Conservation (phyloP, 1,140 invertebrate species). For the Cepaea nemoralis region DNA sequence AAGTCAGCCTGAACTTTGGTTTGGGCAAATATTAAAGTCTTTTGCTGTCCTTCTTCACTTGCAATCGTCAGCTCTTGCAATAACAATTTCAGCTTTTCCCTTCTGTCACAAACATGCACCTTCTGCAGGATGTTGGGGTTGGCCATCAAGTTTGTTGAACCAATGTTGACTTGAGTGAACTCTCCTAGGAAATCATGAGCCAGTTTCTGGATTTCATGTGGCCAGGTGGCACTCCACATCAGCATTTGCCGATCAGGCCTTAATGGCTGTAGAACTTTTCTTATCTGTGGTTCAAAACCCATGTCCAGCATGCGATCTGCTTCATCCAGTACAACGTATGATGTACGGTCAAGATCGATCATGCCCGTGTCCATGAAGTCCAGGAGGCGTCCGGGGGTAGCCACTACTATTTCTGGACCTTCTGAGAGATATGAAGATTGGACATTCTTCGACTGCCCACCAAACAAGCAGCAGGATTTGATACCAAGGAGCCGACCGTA, state of each 20-base stretch:
- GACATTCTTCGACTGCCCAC: conserved; percentile 92
- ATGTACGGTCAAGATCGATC: conserved; percentile 88
- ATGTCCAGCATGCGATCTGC: conserved; percentile 99
- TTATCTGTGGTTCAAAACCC: conserved; percentile 99
- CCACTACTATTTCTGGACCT: conserved; percentile 74
- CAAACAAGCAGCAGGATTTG: conserved; percentile 92
- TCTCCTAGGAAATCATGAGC: conserved; percentile 94
- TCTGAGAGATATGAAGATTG: conserved; percentile 87
- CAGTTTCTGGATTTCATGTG: conserved; percentile 92
- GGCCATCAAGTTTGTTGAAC: conserved; percentile 89
- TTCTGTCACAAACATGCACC: conserved; percentile 88
- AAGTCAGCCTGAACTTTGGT: conserved; percentile 97
- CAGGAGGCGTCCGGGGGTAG: conserved; percentile 93
- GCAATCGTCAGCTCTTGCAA: conserved; percentile 89
- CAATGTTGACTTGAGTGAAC: conserved; percentile 94
- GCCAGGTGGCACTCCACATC: conserved; percentile 99
- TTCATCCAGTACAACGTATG: conserved; percentile 96
- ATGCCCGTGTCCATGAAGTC: conserved; percentile 93
- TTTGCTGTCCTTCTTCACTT: conserved; percentile 89
- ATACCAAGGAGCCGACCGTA: conserved; percentile 89
- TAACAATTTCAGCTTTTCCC: conserved; percentile 73
- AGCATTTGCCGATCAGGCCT: conserved; percentile 93
- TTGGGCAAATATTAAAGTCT: conserved; percentile 95
- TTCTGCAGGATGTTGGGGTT: conserved; percentile 98
- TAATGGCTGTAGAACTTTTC: conserved; percentile 96